A percentile compares a stretch with the other conserved stretches of the same genome.
Evolutionary conservation across 2,888 invertebrate species (phyloP).

Genomic region (Ectropis crepuscularia): DNA sequence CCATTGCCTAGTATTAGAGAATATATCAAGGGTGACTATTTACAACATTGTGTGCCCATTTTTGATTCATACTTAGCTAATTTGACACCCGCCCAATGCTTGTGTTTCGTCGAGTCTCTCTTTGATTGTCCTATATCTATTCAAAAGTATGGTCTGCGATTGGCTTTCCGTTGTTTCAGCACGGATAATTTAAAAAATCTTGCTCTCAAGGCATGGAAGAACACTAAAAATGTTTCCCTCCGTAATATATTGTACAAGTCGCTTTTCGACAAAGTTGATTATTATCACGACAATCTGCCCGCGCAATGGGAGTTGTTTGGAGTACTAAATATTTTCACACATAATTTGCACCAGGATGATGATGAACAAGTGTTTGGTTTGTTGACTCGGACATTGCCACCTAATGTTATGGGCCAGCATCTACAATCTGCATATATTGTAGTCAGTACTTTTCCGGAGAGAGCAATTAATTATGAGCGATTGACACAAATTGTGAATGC

Average conservation of each 20-base stretch:
- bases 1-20: slow-evolving; percentile 49
- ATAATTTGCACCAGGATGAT: slow-evolving; percentile 55
- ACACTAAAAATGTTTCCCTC: slow-evolving; percentile 58
- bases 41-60: slow-evolving; percentile 55
- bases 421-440: slow-evolving; percentile 9
- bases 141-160: slow-evolving; percentile 62
- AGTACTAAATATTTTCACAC: slow-evolving; percentile 52
- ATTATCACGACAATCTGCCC: slow-evolving; percentile 25
- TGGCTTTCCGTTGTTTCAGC: slow-evolving; percentile 59
- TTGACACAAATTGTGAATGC: not conserved
- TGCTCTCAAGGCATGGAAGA: slow-evolving; percentile 53
- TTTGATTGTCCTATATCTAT: slow-evolving; percentile 58
- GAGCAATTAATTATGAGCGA: slow-evolving; percentile 4
- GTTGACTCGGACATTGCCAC: slow-evolving; percentile 26
- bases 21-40: slow-evolving; percentile 63
- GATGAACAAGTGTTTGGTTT: slow-evolving; percentile 52
- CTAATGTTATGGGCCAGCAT: not conserved
- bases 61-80: slow-evolving; percentile 56
- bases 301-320: slow-evolving; percentile 51
- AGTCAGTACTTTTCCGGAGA: slow-evolving; percentile 35
- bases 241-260: slow-evolving; percentile 55
- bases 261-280: slow-evolving; percentile 48
- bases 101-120: slow-evolving; percentile 53
- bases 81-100: slow-evolving; percentile 49
- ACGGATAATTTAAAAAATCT: slow-evolving; percentile 50